A percentile compares a stretch with the other conserved stretches of the same genome.
Evolutionary conservation across 2,113 vertebrate species (phyloP).

Genomic region (Rhineura floridana): DNA sequence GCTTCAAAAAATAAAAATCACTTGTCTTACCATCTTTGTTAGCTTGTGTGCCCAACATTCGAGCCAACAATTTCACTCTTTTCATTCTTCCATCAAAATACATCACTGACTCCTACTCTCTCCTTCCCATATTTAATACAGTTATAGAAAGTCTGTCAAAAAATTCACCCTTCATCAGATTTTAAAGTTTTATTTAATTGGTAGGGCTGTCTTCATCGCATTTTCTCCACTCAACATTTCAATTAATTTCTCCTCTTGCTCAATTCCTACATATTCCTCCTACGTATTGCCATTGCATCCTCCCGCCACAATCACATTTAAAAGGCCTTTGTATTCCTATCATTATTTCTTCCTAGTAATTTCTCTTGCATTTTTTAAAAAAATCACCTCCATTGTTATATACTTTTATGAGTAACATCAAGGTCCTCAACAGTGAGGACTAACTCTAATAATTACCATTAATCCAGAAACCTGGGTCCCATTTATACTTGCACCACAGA

Average conservation of each 20-base stretch:
- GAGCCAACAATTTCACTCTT: constrained; percentile 45
- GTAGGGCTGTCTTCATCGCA: background rate
- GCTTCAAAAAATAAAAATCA: background rate
- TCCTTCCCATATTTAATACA: constrained; percentile 29
- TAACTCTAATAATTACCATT: background rate
- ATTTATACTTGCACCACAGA: background rate
- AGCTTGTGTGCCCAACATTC: constrained; percentile 33
- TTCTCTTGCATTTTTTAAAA: background rate
- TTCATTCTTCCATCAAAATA: constrained; percentile 56
- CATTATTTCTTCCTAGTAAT: background rate
- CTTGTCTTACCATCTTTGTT: constrained; percentile 27
- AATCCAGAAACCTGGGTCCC: too few species aligned
- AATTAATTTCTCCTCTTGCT: background rate
- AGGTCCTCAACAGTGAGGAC: background rate
- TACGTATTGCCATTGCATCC: background rate
- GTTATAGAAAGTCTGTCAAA: constrained; percentile 37
- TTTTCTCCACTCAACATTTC: constrained; percentile 9
- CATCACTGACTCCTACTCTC: background rate
- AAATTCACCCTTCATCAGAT: constrained; percentile 29
- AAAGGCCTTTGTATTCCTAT: constrained; percentile 13
- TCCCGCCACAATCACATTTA: background rate
- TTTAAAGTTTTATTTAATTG: constrained; percentile 33
- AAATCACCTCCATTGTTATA: background rate
- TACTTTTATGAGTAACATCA: background rate
- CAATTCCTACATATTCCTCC: constrained; percentile 7